Percentiles rank a stretch among this genome's conserved stretches.
phyloP scores from a whole-genome alignment of 2,888 invertebrate genomes.

The Drosophila pegasa region DNA sequence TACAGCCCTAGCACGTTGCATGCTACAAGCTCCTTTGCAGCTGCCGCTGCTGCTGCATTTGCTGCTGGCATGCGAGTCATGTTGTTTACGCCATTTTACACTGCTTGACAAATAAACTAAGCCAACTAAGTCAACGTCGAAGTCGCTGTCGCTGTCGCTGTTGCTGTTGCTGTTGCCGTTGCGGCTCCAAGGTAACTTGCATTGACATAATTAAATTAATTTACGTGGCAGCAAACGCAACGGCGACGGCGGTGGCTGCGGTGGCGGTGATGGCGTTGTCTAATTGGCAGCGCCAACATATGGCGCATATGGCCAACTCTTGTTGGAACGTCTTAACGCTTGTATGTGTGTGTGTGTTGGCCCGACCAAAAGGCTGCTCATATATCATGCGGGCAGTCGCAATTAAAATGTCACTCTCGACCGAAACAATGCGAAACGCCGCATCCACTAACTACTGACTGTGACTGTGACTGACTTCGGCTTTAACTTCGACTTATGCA shows the following conservation, averaged over 20 bases:
- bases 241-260: constrained; percentile 5
- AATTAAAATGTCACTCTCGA: constrained; percentile 75
- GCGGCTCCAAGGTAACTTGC: constrained; percentile 81
- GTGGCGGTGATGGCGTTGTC: constrained; percentile 59
- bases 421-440: constrained; percentile 42
- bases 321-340: constrained; percentile 25
- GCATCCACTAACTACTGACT: constrained; percentile 20
- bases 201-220: constrained; percentile 84
- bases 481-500: constrained; percentile 55
- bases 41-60: constrained; percentile 27
- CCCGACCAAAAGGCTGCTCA: constrained; percentile 31
- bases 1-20: constrained; percentile 65
- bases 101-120: constrained; percentile 78
- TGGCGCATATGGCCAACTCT: constrained; percentile 62
- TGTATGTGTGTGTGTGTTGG: constrained; percentile 6
- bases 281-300: constrained; percentile 77
- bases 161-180: constrained; percentile 21
- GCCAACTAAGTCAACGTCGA: constrained; percentile 56
- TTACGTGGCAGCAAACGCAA: constrained; percentile 74
- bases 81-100: constrained; percentile 78
- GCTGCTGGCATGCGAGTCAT: constrained; percentile 53
- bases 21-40: constrained; percentile 54
- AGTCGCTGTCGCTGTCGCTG: constrained; percentile 16
- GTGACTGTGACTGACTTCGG: constrained; percentile 12
- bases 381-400: constrained; percentile 49